phyloP scores from a whole-genome alignment of 1,140 invertebrate genomes.

The Papilio xuthus region DNA sequence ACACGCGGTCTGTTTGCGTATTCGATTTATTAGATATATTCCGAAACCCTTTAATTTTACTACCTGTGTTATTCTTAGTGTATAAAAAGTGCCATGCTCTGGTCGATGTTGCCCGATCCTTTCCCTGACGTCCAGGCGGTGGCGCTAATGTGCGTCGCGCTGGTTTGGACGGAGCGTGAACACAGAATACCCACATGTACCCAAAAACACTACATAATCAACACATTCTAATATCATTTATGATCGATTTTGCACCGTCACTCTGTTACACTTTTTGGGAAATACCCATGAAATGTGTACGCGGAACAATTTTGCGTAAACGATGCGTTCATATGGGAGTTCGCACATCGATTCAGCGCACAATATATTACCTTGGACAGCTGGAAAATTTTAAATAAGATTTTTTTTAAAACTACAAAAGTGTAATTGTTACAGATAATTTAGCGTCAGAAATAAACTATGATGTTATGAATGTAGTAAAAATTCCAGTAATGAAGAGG shows the following conservation, averaged over 20 bases:
- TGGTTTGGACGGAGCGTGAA: slow-evolving; percentile 15
- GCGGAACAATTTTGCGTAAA: slow-evolving; percentile 44
- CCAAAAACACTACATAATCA: slow-evolving; percentile 52
- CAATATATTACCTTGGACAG: slow-evolving; percentile 73
- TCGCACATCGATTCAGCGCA: slow-evolving; percentile 57
- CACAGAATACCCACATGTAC: slow-evolving; percentile 31
- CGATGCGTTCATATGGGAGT: slow-evolving; percentile 41
- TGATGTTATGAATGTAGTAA: slow-evolving; percentile 29
- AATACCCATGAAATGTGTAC: slow-evolving; percentile 56
- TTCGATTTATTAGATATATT: slow-evolving; percentile 71
- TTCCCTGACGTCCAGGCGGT: slow-evolving; percentile 54
- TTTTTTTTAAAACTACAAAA: no score
- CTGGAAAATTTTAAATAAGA: slow-evolving; percentile 35
- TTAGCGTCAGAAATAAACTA: slow-evolving; percentile 15
- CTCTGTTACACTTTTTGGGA: slow-evolving; percentile 67
- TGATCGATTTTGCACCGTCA: slow-evolving; percentile 82
- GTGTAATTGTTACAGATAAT: not conserved
- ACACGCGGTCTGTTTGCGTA: slow-evolving; percentile 76
- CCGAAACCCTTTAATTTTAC: slow-evolving; percentile 67
- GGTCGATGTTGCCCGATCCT: slow-evolving; percentile 70
- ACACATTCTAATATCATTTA: slow-evolving; percentile 61
- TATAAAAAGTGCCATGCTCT: slow-evolving; percentile 78
- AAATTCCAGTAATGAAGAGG: slow-evolving; percentile 54
- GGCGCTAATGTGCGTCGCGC: slow-evolving; percentile 36
- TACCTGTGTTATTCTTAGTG: slow-evolving; percentile 68